Percentiles rank a stretch among this genome's conserved stretches.
phyloP scores from a whole-genome alignment of 1,140 invertebrate species.

The Euborellia annulipes region DNA sequence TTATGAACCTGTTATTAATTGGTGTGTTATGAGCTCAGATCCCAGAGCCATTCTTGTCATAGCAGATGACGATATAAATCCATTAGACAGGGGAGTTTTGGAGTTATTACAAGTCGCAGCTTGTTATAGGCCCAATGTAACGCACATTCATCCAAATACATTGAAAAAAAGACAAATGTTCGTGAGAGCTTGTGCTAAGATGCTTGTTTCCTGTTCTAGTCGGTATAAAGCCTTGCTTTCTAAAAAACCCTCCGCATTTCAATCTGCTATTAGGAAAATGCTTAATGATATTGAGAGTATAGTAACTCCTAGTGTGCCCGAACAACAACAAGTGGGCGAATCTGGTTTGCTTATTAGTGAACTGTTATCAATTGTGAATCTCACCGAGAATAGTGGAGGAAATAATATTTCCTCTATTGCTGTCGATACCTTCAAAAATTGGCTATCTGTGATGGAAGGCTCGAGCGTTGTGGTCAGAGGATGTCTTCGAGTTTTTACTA shows the following conservation, averaged over 20 bases:
- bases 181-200: constrained; percentile 38
- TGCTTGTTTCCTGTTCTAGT: constrained; percentile 39
- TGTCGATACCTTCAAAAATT: constrained; percentile 17
- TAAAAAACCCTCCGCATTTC: constrained; percentile 34
- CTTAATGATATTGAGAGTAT: constrained; percentile 42
- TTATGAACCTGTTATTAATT: constrained; percentile 53
- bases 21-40: constrained; percentile 63
- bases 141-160: constrained; percentile 31
- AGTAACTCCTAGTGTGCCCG: constrained; percentile 33
- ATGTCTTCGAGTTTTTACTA: constrained; percentile 28
- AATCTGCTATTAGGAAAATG: constrained; percentile 33
- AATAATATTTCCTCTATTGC: constrained; percentile 15
- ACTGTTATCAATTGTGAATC: constrained; percentile 31
- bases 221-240: constrained; percentile 34
- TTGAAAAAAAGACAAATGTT: constrained; percentile 40
- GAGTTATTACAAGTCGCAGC: constrained; percentile 43
- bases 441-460: constrained; percentile 27
- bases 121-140: constrained; percentile 31
- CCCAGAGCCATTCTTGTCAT: constrained; percentile 44
- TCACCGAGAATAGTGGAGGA: constrained; percentile 18
- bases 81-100: constrained; percentile 32
- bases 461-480: constrained; percentile 29
- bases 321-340: constrained; percentile 32
- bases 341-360: constrained; percentile 32
- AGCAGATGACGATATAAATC: constrained; percentile 28